These are phyloP conservation scores for Saturnia pavonia DNA, from an alignment of 2,888 invertebrate genomes.

Conservation along the genomic window DNA sequence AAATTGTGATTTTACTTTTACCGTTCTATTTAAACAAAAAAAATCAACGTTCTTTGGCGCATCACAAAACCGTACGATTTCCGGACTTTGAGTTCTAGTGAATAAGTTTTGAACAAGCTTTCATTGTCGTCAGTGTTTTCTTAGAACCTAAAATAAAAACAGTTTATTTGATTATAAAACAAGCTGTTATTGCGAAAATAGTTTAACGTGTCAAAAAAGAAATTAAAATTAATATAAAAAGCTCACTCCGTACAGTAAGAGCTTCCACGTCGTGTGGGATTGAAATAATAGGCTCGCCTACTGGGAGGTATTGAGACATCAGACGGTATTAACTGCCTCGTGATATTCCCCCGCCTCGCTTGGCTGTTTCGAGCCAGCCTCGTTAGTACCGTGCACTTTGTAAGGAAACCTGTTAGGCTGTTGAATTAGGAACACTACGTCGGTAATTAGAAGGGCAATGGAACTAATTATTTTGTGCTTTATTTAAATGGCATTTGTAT, in stretches of 20 bases:
- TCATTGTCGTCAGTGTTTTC: too few species aligned
- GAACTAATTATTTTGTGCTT: constrained; percentile 29
- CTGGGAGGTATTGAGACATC: constrained; percentile 83
- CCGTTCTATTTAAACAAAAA: too few species aligned
- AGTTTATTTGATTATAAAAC: too few species aligned
- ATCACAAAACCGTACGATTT: too few species aligned
- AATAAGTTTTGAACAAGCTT: too few species aligned
- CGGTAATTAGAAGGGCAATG: constrained; percentile 41
- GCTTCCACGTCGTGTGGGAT: constrained; percentile 70
- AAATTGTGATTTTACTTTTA: too few species aligned
- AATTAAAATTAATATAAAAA: constrained; percentile 27
- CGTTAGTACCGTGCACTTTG: constrained; percentile 27
- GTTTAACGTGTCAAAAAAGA: too few species aligned
- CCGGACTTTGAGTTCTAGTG: too few species aligned
- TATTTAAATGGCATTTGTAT: constrained; percentile 10
- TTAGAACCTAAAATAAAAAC: too few species aligned
- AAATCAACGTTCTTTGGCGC: too few species aligned
- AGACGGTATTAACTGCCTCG: constrained; percentile 61
- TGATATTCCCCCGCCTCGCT: constrained; percentile 32
- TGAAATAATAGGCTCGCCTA: constrained; percentile 79
- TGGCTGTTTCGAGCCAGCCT: constrained; percentile 23
- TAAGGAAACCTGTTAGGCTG: constrained; percentile 38
- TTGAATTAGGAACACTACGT: constrained; percentile 32
- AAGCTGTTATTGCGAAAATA: too few species aligned
- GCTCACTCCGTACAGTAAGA: constrained; percentile 47